Evolutionary conservation across 2,113 vertebrate species (phyloP), one percentile per base, ranked within the genome.

Genomic region (Prunella fulvescens): DNA sequence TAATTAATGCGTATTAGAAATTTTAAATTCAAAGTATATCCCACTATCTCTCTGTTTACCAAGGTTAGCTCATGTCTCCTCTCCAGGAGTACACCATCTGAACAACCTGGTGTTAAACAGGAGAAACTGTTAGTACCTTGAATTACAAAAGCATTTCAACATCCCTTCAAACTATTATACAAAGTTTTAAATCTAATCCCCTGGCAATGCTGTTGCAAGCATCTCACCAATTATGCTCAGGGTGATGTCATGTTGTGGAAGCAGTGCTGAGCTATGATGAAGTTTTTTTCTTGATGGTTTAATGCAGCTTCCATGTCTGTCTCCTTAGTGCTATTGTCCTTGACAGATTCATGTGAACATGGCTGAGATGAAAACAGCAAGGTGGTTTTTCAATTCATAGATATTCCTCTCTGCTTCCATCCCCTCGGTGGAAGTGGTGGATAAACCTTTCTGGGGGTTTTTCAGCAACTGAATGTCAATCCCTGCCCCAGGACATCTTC

Each of bases 31-130:
- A 92, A 96, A 87, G 77, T 73, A 95, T 91, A 96, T 96, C 61
- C 66, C 84, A 92, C 84, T 95, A 64, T 95, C 87, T 95, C 92
- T 94, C 72, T 93, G 77, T 95, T 94, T 88, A 95, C 78, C 81
- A 89, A 73, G 54, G 90, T 95, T 89, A 87, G 66, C 54, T 95
- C 77, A 79, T 76, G 70, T 29, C 84, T 95, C 86, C 93, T 94
- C 84, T 66, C 83, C 89, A 95, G 89, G 83, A 95, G 92, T 51
- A 93, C 44, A 90, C 47, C 69, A 92, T 51, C 88, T 96, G 94
- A 92, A 96, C 83, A 95, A 91, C 86, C 91, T 93, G 92, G 72
- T 79, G 31, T 95, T 81, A 78, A 89, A 95, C 50, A 90, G 84
- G 86, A 94, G 81, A 90, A 89, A 92, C 74, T 85, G 86, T 91